phyloP scores from a whole-genome alignment of 2,888 invertebrate species.

The Parthenolecanium corni region DNA sequence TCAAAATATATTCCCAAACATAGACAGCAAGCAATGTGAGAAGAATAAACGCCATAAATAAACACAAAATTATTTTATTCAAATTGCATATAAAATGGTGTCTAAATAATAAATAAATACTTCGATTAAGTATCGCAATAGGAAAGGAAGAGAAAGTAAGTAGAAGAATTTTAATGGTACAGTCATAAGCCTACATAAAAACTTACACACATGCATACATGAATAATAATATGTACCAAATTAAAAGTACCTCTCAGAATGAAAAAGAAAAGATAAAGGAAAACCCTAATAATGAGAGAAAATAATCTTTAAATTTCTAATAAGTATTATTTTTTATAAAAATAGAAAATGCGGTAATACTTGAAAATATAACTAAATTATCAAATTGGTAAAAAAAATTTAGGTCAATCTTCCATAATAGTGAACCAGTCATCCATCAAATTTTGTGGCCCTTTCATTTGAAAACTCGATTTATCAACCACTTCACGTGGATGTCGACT shows the following conservation, averaged over 20 bases:
- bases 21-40: no score
- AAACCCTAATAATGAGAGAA: neutral
- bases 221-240: neutral
- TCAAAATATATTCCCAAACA: no score
- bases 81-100: no score
- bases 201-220: neutral
- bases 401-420: conserved; percentile 6
- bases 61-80: no score
- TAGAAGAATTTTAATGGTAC: no score
- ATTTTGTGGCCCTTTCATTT: conserved; percentile 16
- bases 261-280: neutral
- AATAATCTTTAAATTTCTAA: neutral
- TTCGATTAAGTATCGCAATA: no score
- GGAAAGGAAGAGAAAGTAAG: no score
- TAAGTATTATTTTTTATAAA: neutral
- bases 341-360: neutral
- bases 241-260: neutral
- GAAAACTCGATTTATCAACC: conserved; percentile 15
- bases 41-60: no score
- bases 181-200: no score
- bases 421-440: conserved; percentile 23
- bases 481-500: conserved; percentile 14
- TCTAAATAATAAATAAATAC: no score
- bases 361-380: conserved; percentile 8
- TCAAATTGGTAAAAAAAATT: conserved; percentile 1